A percentile compares a stretch with the other conserved stretches of the same genome.
These are phyloP conservation scores for Varanus komodoensis DNA, from an alignment of 2,113 vertebrate species.

Conservation along the genomic window DNA sequence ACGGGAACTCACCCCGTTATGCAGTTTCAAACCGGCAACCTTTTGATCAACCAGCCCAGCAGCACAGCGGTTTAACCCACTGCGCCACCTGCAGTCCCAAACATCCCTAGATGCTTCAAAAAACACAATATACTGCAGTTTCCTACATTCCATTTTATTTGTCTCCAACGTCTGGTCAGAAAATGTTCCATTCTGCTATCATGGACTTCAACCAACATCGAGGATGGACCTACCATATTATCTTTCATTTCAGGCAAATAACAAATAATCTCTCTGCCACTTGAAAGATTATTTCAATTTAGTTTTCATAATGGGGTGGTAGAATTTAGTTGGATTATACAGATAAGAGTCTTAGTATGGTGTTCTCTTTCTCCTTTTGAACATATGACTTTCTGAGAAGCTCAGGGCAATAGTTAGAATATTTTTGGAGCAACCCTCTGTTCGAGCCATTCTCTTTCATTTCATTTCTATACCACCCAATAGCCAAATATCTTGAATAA, in stretches of 20 bases:
- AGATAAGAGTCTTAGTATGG: neutral
- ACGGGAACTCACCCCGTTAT: no score
- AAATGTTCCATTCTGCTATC: neutral
- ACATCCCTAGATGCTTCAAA: no score
- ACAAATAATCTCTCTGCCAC: neutral
- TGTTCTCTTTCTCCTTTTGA: neutral
- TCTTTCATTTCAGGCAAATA: neutral
- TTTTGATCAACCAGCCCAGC: no score
- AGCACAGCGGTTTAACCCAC: no score
- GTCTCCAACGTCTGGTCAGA: neutral
- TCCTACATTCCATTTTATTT: neutral
- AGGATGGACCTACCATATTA: neutral
- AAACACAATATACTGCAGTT: neutral
- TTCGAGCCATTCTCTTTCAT: no score
- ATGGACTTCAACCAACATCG: neutral
- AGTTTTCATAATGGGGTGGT: no score
- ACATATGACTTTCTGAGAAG: neutral
- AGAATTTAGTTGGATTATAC: neutral
- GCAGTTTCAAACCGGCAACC: no score
- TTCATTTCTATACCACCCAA: no score
- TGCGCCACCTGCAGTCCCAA: no score
- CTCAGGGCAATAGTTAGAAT: neutral
- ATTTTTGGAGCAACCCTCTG: no score
- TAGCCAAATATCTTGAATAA: no score
- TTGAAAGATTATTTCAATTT: neutral